Base-by-base conservation (phyloP, 2,888 invertebrate genomes). In the Galeruca laticollis region DNA sequence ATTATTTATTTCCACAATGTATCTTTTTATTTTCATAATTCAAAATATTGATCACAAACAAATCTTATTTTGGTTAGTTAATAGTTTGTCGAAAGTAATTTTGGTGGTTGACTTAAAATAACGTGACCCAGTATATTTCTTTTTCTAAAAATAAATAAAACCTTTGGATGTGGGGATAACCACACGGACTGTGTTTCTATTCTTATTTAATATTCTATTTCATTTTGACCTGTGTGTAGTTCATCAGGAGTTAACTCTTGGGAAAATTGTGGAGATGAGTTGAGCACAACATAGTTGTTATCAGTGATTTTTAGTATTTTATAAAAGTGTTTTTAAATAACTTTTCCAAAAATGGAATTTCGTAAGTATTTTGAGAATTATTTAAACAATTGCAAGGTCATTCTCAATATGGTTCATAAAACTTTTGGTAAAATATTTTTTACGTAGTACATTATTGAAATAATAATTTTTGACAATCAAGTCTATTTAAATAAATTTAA, bases 61-160 rank as follows among this genome's bases (percentile, higher is more conserved):
- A 26, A 26, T 26, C 26, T 26, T 26, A 26, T 26, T 26, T 26
- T 26, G 6, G 33, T 15, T 37, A 13, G 13, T 18, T 35, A 15
- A 10, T 15, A 18, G 20, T 59, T 40, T 37, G 13, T 4, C 33
- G 37, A 11, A 15, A 11, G 37, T 13, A 18, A 40, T 6, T 40
- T 59, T 1, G 13, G 11, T 59, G 21, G 57, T 59, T 59, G 21
- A 40, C 40, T 35, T 57, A 21, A 57, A 57, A 57, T 40, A 37
- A 47, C 47, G 9, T 47, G 47, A 9, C 47, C 15, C 15, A 47
- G 47, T 40, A 40, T 6, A n/a, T n/a, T 54, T 57, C 10, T n/a
- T 57, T 57, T 35, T 57, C 56, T 57, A 57, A 57, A 57, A 57
- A 57, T 57, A 57, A 57, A 35, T 18, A 56, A 35, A 33, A 35